Conservation (phyloP, 2,797 vertebrate species). For the Hapalemur alaotrensis region DNA sequence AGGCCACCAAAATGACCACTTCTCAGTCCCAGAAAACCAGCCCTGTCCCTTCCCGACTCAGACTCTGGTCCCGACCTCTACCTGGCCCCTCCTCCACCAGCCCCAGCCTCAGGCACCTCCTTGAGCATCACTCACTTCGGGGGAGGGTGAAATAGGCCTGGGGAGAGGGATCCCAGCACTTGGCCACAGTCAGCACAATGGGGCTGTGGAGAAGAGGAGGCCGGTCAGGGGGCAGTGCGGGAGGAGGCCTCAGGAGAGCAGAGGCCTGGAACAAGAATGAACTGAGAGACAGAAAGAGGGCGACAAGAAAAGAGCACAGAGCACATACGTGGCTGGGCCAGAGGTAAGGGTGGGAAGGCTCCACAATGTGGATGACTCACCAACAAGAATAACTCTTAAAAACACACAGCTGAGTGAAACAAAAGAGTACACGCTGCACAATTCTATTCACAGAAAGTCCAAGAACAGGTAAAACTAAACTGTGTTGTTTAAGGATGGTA, state of each 20-base stretch:
- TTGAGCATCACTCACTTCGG: conserved; percentile 88
- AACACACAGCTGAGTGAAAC: neutral
- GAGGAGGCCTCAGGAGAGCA: neutral
- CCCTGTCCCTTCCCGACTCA: neutral
- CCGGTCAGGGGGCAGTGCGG: neutral
- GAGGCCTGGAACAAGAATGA: neutral
- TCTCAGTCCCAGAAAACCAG: neutral
- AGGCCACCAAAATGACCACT: neutral
- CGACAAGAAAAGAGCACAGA: neutral
- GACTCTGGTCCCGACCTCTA: neutral
- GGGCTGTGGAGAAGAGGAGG: conserved; percentile 84
- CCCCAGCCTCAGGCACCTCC: neutral
- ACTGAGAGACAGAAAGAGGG: neutral
- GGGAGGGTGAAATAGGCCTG: conserved; percentile 96
- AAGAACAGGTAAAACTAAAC: neutral
- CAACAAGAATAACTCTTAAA: neutral
- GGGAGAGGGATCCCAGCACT: conserved; percentile 95
- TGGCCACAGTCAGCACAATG: conserved; percentile 94
- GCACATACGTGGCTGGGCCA: neutral
- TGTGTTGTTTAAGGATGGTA: neutral
- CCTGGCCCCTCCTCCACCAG: neutral
- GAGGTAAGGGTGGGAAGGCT: neutral
- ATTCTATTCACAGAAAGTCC: neutral
- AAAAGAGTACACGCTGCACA: neutral
- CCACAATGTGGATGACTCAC: neutral